Percentiles rank a stretch among this genome's conserved stretches.
phyloP scores from a whole-genome alignment of 2,113 vertebrate genomes.

The Paramormyrops kingsleyae region DNA sequence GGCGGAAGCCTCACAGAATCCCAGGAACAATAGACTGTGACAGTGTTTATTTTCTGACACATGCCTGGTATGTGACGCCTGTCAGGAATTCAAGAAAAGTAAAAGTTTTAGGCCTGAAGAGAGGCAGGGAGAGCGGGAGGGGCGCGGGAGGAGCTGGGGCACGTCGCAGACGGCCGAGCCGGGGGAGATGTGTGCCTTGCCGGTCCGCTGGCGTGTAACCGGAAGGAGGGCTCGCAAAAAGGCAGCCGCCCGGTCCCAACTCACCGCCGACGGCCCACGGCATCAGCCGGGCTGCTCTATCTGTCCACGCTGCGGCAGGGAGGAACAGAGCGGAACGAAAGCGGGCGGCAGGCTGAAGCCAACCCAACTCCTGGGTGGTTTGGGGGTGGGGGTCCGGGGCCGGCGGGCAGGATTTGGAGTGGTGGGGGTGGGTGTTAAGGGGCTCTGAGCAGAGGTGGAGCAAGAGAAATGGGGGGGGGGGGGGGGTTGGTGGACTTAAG shows the following conservation, averaged over 20 bases:
- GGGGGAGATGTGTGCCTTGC: background rate
- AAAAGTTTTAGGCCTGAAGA: background rate
- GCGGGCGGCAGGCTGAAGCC: background rate
- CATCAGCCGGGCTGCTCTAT: constrained; percentile 50
- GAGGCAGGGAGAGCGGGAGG: background rate
- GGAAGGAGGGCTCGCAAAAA: background rate
- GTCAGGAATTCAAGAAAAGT: background rate
- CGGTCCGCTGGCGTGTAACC: background rate
- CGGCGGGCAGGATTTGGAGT: background rate
- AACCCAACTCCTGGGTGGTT: background rate
- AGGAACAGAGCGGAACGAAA: background rate
- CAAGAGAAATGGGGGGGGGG: background rate
- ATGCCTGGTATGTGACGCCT: background rate
- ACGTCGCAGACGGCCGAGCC: background rate
- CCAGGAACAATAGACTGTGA: background rate
- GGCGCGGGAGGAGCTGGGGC: background rate
- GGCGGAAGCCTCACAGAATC: background rate
- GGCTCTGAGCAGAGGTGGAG: background rate
- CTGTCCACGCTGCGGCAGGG: constrained; percentile 29
- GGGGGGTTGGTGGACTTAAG: background rate
- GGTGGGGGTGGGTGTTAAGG: background rate
- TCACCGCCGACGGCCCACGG: background rate
- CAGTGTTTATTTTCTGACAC: background rate
- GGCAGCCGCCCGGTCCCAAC: background rate
- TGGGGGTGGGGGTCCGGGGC: background rate